A percentile compares a stretch with the other conserved stretches of the same genome.
Evolutionary conservation across 2,113 vertebrate species (phyloP).

Genomic region (Vulpes lagopus): DNA sequence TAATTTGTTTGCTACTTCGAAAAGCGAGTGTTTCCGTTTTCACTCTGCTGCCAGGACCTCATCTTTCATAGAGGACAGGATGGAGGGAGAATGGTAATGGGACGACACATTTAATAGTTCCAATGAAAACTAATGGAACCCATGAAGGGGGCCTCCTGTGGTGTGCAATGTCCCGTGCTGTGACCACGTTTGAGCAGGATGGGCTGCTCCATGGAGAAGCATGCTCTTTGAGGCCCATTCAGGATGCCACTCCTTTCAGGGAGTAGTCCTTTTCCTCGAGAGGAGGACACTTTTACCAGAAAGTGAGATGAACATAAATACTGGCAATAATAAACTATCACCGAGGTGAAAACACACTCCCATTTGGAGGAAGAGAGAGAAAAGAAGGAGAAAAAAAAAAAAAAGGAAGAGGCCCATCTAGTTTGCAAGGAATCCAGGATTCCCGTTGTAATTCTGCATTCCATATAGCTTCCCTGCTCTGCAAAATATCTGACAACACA

Average conservation of each 20-base stretch:
- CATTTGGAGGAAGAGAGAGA: slow-evolving; percentile 57
- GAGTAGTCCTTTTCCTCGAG: slow-evolving; percentile 72
- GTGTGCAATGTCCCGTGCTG: neutral
- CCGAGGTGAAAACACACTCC: slow-evolving; percentile 68
- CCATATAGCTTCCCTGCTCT: slow-evolving; percentile 22
- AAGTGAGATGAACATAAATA: slow-evolving; percentile 30
- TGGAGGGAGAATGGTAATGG: slow-evolving; percentile 64
- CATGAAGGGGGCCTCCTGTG: neutral
- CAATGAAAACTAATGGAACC: slow-evolving; percentile 79
- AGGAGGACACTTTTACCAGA: slow-evolving; percentile 72
- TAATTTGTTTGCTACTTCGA: slow-evolving; percentile 70
- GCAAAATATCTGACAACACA: slow-evolving; percentile 59
- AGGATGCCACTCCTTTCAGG: slow-evolving; percentile 72
- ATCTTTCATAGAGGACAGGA: slow-evolving; percentile 14
- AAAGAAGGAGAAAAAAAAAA: rapidly evolving
- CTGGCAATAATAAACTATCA: slow-evolving; percentile 66
- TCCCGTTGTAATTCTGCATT: slow-evolving; percentile 51
- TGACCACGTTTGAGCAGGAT: slow-evolving; percentile 68
- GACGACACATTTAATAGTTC: slow-evolving; percentile 75
- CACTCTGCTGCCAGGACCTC: slow-evolving; percentile 71
- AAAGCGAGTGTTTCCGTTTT: slow-evolving; percentile 56
- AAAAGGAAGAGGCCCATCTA: rapidly evolving
- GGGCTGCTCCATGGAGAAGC: slow-evolving; percentile 67
- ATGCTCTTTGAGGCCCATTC: slow-evolving; percentile 71
- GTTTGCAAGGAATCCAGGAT: slow-evolving; percentile 43